Evolutionary conservation across 1,140 invertebrate genomes (phyloP).

Genomic region (Myzus persicae): DNA sequence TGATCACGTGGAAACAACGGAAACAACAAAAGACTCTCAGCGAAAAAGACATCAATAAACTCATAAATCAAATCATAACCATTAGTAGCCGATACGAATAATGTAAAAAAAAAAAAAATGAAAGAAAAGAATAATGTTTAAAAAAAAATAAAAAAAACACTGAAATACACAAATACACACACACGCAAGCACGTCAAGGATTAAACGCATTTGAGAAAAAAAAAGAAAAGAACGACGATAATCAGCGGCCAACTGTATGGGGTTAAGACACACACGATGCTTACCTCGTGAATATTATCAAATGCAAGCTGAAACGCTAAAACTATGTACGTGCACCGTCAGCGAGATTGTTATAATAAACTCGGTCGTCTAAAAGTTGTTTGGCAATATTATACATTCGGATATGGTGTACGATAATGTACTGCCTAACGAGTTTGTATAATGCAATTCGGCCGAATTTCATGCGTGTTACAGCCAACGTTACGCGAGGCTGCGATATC

Average conservation of each 20-base stretch:
- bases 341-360: neutral
- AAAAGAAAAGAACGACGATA: neutral
- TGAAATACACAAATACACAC: neutral
- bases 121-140: too few species aligned
- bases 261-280: neutral
- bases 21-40: neutral
- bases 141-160: neutral
- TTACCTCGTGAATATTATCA: neutral
- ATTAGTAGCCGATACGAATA: neutral
- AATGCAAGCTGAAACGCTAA: neutral
- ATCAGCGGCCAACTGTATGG: neutral
- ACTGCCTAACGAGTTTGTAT: conserved; percentile 8
- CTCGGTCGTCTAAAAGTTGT: neutral
- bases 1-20: neutral
- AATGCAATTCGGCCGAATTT: conserved; percentile 15
- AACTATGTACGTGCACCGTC: neutral
- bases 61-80: neutral
- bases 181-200: too few species aligned
- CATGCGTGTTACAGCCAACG: neutral
- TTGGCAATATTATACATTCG: conserved; percentile 2
- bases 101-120: neutral
- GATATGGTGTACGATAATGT: neutral
- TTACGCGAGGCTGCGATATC: neutral
- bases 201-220: neutral
- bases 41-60: neutral